Percentiles rank a stretch among this genome's conserved stretches.
These are phyloP conservation scores for Pheosia tremula DNA, from an alignment of 2,888 invertebrate species.

Conservation along the genomic window DNA sequence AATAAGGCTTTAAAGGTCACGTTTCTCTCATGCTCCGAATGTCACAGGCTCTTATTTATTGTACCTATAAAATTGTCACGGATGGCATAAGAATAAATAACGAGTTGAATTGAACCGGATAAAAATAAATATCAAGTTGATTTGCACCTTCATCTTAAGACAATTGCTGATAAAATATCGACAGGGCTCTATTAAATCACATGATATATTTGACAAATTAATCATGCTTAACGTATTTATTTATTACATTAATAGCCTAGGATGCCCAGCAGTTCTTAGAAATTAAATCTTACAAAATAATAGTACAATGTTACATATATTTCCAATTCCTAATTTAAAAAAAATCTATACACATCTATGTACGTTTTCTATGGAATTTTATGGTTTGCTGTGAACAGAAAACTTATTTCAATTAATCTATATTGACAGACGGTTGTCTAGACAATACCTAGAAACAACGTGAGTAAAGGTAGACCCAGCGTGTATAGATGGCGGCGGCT, in stretches of 20 bases:
- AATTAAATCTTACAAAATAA: too few species aligned
- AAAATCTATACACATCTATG: too few species aligned
- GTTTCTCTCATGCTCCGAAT: slow-evolving; percentile 43
- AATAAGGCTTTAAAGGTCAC: slow-evolving; percentile 46
- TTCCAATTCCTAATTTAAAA: too few species aligned
- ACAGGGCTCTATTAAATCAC: neutral
- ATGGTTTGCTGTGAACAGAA: too few species aligned
- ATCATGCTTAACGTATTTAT: too few species aligned
- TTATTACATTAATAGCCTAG: too few species aligned
- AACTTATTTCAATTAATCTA: neutral
- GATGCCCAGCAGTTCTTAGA: too few species aligned
- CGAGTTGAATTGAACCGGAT: neutral
- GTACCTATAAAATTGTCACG: slow-evolving; percentile 36
- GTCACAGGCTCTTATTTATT: slow-evolving; percentile 43
- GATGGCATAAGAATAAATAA: slow-evolving; percentile 12
- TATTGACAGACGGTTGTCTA: slow-evolving; percentile 3
- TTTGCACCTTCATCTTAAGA: neutral
- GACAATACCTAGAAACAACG: slow-evolving; percentile 12
- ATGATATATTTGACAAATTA: too few species aligned
- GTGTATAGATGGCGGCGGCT: slow-evolving; percentile 33
- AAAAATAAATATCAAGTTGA: neutral
- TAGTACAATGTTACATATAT: too few species aligned
- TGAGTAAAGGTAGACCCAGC: slow-evolving; percentile 13
- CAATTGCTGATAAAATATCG: neutral
- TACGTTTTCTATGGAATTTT: too few species aligned